Evolutionary conservation across 1,140 invertebrate genomes (phyloP).

Genomic region (Zaprionus camerounensis): DNA sequence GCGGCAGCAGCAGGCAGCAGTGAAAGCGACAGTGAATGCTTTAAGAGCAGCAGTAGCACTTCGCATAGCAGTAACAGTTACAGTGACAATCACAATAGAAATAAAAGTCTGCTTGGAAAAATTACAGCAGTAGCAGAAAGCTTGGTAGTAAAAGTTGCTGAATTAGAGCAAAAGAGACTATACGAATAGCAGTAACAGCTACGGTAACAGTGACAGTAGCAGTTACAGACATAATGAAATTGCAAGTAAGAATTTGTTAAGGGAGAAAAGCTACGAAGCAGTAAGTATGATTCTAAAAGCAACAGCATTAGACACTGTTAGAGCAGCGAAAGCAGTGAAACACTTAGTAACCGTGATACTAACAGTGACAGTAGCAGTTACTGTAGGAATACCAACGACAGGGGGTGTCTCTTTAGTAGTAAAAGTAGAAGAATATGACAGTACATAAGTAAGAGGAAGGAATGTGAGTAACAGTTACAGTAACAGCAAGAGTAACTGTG

Average conservation of each 20-base stretch:
- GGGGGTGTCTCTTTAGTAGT: background rate
- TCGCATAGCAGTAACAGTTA: background rate
- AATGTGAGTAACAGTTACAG: background rate
- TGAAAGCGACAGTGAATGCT: background rate
- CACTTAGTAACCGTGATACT: background rate
- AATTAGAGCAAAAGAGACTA: background rate
- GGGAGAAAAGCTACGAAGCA: background rate
- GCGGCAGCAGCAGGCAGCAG: background rate
- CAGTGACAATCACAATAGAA: background rate
- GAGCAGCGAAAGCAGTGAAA: background rate
- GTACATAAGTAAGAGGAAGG: constrained; percentile 9
- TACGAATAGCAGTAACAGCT: too few species aligned
- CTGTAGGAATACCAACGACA: background rate
- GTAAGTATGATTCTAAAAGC: background rate
- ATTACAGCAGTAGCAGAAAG: background rate
- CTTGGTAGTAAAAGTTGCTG: background rate
- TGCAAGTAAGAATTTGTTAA: background rate
- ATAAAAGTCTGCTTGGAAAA: background rate
- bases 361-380: background rate
- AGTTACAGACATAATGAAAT: background rate
- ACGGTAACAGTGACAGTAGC: background rate
- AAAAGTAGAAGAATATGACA: background rate
- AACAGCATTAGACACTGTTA: background rate
- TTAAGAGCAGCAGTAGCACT: background rate
- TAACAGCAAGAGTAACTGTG: background rate